Percentiles rank a stretch among this genome's conserved stretches.
phyloP scores from a whole-genome alignment of 2,888 invertebrate species.

The Eristalis arbustorum region DNA sequence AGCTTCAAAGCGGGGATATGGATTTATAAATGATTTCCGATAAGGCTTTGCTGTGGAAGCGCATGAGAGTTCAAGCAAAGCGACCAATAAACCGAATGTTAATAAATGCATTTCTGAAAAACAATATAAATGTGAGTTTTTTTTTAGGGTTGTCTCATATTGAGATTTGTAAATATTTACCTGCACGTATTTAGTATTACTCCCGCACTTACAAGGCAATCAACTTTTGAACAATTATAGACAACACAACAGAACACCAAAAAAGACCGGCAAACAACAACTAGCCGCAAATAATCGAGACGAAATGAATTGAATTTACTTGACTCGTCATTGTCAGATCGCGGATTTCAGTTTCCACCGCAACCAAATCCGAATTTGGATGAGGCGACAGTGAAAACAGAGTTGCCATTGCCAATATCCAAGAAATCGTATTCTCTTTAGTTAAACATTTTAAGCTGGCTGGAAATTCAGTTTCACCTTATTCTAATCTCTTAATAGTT shows the following conservation, averaged over 20 bases:
- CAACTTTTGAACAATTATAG: not conserved
- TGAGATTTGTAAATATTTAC: not conserved
- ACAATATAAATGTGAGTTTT: not conserved
- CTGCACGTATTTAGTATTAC: not conserved
- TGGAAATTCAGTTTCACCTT: too few species aligned
- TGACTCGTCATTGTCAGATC: not conserved
- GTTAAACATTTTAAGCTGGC: too few species aligned
- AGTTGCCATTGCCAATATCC: not conserved
- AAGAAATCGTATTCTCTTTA: not conserved
- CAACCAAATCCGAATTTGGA: not conserved
- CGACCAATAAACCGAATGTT: not conserved
- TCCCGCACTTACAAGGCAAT: not conserved
- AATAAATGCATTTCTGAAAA: not conserved
- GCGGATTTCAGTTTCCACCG: not conserved
- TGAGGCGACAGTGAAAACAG: not conserved
- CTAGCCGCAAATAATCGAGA: not conserved
- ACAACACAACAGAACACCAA: not conserved
- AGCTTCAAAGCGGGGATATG: slow-evolving; percentile 77
- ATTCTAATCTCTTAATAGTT: not conserved
- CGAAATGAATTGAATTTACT: not conserved
- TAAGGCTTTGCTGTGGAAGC: slow-evolving; percentile 52
- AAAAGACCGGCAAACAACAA: not conserved
- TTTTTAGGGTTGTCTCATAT: not conserved
- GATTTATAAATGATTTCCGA: slow-evolving; percentile 77
- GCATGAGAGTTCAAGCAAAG: slow-evolving; percentile 1